phyloP scores from a whole-genome alignment of 2,888 invertebrate species.

The Incurvaria masculella region DNA sequence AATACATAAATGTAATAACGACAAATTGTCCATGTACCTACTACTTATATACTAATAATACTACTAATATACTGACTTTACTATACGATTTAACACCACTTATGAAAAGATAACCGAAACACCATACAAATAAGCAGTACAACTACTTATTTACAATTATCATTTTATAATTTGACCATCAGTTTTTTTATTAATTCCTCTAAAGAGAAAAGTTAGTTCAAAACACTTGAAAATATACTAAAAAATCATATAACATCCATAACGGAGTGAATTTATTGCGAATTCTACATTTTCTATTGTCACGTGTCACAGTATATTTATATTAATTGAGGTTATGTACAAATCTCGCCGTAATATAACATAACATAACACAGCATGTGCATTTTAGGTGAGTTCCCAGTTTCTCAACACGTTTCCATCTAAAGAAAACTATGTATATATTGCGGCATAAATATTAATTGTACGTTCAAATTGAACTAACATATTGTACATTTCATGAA shows the following conservation, averaged over 20 bases:
- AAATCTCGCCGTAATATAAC: background rate
- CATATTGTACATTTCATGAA: too few species aligned
- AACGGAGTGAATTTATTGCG: conserved; percentile 1
- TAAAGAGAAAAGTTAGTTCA: conserved; percentile 1
- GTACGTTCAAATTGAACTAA: conserved; percentile 14
- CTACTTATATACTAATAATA: conserved; percentile 4
- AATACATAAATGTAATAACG: background rate
- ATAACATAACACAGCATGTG: background rate
- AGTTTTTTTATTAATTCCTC: conserved; percentile 22
- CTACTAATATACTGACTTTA: conserved; percentile 14
- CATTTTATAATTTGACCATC: conserved; percentile 40
- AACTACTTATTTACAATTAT: conserved; percentile 39
- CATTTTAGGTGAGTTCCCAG: too few species aligned
- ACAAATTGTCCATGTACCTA: conserved; percentile 4
- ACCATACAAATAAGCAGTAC: conserved; percentile 15
- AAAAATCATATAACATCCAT: background rate
- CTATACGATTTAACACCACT: conserved; percentile 19
- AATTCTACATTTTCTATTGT: conserved; percentile 38
- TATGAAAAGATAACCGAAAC: conserved; percentile 9
- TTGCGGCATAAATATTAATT: conserved; percentile 13
- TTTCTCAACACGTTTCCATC: background rate
- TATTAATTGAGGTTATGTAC: conserved; percentile 6
- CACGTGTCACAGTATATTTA: conserved; percentile 32
- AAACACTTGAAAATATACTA: conserved; percentile 15
- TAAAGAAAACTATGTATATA: conserved; percentile 23